Evolutionary conservation across 2,113 vertebrate genomes (phyloP).

Genomic region (Tyrannus savana): DNA sequence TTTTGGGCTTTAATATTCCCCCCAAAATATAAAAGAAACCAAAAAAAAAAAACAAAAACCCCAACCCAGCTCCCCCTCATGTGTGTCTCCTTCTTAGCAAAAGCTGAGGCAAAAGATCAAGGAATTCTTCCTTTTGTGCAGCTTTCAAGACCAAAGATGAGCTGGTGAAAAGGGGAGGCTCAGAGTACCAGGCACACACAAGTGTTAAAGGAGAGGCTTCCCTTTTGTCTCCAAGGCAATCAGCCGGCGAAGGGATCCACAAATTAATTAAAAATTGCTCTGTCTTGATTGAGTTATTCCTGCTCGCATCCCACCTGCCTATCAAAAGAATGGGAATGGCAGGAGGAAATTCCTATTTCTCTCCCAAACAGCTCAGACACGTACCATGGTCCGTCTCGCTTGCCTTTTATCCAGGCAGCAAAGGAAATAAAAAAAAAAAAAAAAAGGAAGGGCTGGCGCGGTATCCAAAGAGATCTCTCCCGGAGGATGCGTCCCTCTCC

Average conservation of each 20-base stretch:
- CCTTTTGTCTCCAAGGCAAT: constrained; percentile 81
- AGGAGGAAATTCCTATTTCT: constrained; percentile 41
- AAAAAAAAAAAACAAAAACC: too few species aligned
- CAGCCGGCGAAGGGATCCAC: constrained; percentile 78
- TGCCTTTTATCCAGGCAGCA: constrained; percentile 38
- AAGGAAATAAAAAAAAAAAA: constrained; percentile 14
- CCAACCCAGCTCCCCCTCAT: neutral
- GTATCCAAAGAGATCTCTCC: constrained; percentile 43
- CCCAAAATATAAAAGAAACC: neutral
- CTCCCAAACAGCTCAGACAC: constrained; percentile 5
- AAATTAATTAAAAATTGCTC: constrained; percentile 83
- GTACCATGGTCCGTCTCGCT: neutral
- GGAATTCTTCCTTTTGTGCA: constrained; percentile 68
- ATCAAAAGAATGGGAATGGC: constrained; percentile 42
- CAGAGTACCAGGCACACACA: constrained; percentile 61
- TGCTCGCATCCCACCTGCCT: constrained; percentile 61
- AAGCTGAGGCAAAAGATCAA: constrained; percentile 48
- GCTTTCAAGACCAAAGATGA: constrained; percentile 66
- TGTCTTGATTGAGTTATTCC: constrained; percentile 80
- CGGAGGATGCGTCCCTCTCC: constrained; percentile 27
- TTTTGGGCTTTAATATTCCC: neutral
- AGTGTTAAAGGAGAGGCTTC: constrained; percentile 75
- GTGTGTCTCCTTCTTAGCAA: neutral
- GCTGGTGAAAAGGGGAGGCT: constrained; percentile 39
- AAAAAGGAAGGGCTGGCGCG: neutral